Conservation (phyloP, 2,797 vertebrate species). For the Rhincodon typus region DNA sequence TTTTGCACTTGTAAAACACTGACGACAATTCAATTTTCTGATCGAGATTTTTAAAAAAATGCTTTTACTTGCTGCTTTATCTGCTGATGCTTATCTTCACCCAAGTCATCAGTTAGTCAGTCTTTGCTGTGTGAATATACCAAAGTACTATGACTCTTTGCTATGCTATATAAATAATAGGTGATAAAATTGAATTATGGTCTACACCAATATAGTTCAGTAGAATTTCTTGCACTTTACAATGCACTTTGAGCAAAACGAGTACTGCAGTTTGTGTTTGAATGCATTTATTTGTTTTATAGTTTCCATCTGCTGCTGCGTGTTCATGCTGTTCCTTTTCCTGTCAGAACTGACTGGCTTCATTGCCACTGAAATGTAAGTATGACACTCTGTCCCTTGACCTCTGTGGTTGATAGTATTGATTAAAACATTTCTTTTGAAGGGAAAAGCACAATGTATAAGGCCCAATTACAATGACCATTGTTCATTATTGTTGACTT, state of each 20-base stretch:
- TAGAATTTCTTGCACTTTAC: neutral
- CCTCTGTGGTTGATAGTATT: neutral
- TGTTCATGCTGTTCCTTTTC: slow-evolving; percentile 98
- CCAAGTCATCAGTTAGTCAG: neutral
- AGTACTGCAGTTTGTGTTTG: neutral
- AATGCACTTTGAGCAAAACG: neutral
- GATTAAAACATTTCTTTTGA: neutral
- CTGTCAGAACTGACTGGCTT: slow-evolving; percentile 96
- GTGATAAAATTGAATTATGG: neutral
- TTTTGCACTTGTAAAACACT: neutral
- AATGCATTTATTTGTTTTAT: slow-evolving; percentile 51
- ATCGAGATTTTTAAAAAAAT: neutral
- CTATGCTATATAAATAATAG: neutral
- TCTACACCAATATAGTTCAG: neutral
- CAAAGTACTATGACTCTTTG: neutral
- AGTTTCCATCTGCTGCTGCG: slow-evolving; percentile 97
- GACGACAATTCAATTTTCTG: neutral
- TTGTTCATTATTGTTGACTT: neutral
- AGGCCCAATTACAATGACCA: neutral
- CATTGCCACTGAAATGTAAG: slow-evolving; percentile 97
- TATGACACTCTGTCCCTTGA: slow-evolving; percentile 44
- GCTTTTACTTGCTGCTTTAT: neutral
- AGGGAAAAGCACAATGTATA: neutral
- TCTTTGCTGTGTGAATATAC: neutral
- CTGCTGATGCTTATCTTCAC: neutral